Evolutionary conservation across 2,113 vertebrate genomes (phyloP).

Genomic region (Recurvirostra avosetta): DNA sequence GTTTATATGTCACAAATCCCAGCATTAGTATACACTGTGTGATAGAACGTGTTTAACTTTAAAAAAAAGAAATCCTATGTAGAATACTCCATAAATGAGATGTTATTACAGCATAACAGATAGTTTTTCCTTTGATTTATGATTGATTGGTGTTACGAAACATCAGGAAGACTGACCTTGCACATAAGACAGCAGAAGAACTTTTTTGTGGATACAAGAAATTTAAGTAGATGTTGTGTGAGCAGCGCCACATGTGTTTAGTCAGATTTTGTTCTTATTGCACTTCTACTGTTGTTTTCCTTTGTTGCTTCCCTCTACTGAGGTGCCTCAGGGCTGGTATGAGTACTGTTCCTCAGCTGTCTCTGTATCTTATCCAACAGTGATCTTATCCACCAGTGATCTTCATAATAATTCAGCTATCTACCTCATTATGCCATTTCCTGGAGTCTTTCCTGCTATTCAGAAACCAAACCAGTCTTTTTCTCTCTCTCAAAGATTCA

Average conservation of each 20-base stretch:
- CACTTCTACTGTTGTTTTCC: neutral
- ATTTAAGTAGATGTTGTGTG: neutral
- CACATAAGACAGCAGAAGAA: neutral
- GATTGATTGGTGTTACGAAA: neutral
- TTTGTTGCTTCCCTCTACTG: neutral
- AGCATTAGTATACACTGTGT: neutral
- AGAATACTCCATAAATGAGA: neutral
- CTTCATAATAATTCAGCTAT: slow-evolving; percentile 8
- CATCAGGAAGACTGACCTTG: neutral
- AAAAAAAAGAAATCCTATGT: neutral
- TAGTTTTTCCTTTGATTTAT: neutral
- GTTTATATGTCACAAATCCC: neutral
- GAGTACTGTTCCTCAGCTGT: slow-evolving; percentile 26
- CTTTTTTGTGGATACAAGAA: neutral
- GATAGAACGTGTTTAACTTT: neutral
- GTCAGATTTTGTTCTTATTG: neutral
- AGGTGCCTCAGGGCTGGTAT: neutral
- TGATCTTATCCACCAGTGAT: slow-evolving; percentile 23
- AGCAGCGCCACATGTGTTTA: neutral
- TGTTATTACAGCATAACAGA: neutral
- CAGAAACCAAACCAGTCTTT: neutral
- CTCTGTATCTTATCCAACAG: slow-evolving; percentile 17
- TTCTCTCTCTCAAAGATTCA: neutral
- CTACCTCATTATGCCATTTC: slow-evolving; percentile 39
- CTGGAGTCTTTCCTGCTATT: slow-evolving; percentile 15